Conservation (phyloP, 1,140 invertebrate species). For the Triops cancriformis region DNA sequence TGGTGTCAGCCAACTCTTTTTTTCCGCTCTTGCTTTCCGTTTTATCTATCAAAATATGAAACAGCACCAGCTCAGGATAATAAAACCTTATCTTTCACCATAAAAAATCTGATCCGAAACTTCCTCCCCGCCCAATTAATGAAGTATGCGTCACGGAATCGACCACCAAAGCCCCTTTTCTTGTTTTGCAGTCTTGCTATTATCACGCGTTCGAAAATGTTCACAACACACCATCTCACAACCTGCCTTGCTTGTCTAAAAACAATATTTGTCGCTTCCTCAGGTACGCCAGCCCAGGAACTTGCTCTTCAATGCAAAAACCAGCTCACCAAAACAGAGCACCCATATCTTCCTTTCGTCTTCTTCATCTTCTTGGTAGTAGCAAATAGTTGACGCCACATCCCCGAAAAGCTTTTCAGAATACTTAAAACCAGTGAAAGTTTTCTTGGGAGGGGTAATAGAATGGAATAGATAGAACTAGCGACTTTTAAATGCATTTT, state of each 20-base stretch:
- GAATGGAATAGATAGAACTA: neutral
- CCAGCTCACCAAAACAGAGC: neutral
- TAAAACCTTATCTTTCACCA: neutral
- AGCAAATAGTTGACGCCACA: neutral
- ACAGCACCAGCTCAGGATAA: neutral
- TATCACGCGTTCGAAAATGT: neutral
- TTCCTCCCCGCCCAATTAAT: neutral
- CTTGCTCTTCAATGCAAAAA: neutral
- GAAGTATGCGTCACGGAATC: neutral
- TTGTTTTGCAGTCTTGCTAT: neutral
- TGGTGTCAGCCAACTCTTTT: neutral
- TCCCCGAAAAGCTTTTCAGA: neutral
- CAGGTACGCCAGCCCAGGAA: conserved; percentile 11
- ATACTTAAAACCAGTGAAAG: neutral
- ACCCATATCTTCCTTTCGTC: neutral
- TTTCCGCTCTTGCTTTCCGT: neutral
- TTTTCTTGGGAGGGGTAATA: neutral
- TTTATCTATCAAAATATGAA: conserved; percentile 4
- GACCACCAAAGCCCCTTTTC: neutral
- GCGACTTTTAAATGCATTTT: neutral
- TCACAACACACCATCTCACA: conserved; percentile 4
- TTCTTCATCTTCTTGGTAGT: neutral
- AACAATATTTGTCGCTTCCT: neutral
- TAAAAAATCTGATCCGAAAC: neutral
- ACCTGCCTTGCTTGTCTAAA: neutral